Percentiles rank a stretch among this genome's conserved stretches.
phyloP scores from a whole-genome alignment of 2,888 invertebrate species.

The Caenorhabditis sulstoni region DNA sequence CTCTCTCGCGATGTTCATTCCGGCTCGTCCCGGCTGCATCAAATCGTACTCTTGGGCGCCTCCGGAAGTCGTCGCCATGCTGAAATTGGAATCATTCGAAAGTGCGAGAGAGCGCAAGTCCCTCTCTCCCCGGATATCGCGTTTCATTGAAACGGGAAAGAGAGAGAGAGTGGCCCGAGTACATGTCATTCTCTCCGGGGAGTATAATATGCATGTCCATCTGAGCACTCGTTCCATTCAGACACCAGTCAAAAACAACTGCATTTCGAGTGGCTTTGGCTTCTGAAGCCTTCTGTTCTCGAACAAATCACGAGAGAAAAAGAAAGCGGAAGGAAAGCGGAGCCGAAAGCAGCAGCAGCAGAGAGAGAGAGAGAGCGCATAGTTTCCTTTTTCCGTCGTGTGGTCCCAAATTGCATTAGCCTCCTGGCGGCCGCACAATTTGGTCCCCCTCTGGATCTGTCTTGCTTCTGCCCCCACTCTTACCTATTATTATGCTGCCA shows the following conservation, averaged over 20 bases:
- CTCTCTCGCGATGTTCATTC: constrained; percentile 42
- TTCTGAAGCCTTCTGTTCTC: constrained; percentile 17
- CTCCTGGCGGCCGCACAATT: constrained; percentile 21
- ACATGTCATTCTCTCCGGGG: constrained; percentile 19
- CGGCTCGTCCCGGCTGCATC: constrained; percentile 27
- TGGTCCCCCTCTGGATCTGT: constrained; percentile 3
- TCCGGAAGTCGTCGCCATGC: constrained; percentile 37
- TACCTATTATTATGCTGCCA: constrained; percentile 58
- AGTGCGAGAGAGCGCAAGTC: background rate
- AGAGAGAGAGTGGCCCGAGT: background rate
- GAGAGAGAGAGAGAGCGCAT: background rate
- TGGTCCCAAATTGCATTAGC: constrained; percentile 43
- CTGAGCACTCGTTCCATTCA: background rate
- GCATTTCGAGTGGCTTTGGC: constrained; percentile 21
- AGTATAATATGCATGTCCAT: constrained; percentile 28
- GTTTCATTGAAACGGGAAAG: background rate
- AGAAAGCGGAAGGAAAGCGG: constrained; percentile 2
- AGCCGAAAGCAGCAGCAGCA: background rate
- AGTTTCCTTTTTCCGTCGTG: constrained; percentile 13
- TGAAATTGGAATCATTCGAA: constrained; percentile 22
- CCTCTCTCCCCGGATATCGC: constrained; percentile 8
- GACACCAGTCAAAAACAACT: constrained; percentile 17
- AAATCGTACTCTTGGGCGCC: constrained; percentile 39
- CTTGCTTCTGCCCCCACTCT: background rate
- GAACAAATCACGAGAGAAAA: background rate